A percentile compares a stretch with the other conserved stretches of the same genome.
These are phyloP conservation scores for Apodemia zela DNA, from an alignment of 2,888 invertebrate species.

Conservation along the genomic window DNA sequence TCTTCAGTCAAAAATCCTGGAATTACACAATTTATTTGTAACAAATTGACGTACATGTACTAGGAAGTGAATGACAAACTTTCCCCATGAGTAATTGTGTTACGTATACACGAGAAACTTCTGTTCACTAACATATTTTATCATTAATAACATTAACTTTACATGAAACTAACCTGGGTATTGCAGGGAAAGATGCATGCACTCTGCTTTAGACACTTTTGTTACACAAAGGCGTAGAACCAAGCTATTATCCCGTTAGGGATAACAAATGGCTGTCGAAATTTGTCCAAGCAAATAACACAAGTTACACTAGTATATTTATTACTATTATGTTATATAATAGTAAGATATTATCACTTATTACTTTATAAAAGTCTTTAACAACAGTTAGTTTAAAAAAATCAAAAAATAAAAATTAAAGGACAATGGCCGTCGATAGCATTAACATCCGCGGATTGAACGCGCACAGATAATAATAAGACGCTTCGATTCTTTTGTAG, in stretches of 20 bases:
- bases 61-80: slow-evolving; percentile 71
- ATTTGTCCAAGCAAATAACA: slow-evolving; percentile 48
- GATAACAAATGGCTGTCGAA: slow-evolving; percentile 68
- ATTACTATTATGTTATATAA: slow-evolving; percentile 51
- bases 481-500: neutral
- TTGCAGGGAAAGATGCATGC: slow-evolving; percentile 81
- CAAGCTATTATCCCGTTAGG: slow-evolving; percentile 79
- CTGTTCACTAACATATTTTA: slow-evolving; percentile 7
- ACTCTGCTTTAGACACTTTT: slow-evolving; percentile 78
- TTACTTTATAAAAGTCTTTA: slow-evolving; percentile 46
- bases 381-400: slow-evolving; percentile 47
- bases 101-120: slow-evolving; percentile 35
- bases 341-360: slow-evolving; percentile 54
- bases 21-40: slow-evolving; percentile 43
- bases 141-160: slow-evolving; percentile 19
- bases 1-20: slow-evolving; percentile 77
- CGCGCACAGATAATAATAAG: slow-evolving; percentile 27
- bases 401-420: slow-evolving; percentile 68
- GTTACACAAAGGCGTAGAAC: slow-evolving; percentile 72
- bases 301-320: slow-evolving; percentile 44
- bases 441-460: slow-evolving; percentile 66
- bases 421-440: slow-evolving; percentile 64
- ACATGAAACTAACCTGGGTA: slow-evolving; percentile 65
- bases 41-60: slow-evolving; percentile 48
- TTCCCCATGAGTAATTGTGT: slow-evolving; percentile 65